Base-by-base conservation (phyloP, 2,797 vertebrate genomes). In the Halcyon badia region DNA sequence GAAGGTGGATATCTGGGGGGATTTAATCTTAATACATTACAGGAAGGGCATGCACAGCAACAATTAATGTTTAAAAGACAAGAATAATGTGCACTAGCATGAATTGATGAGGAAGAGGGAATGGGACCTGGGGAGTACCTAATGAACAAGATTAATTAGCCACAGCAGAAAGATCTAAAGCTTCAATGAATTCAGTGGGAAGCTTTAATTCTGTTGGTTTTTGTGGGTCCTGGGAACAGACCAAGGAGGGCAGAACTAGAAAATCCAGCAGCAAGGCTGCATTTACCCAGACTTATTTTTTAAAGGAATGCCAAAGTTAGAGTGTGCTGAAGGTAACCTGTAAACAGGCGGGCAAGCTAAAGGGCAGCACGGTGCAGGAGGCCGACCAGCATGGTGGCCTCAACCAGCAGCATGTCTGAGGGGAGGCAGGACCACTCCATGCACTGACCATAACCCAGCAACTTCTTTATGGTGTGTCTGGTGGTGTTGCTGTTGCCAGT, bases 61-160 rank as follows among this genome's bases (percentile, higher is more conserved):
- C 90, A 95, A 97, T 98, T 97, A 97, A 87, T 84, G 94, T 68
- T 92, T 94, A 83, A 96, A 97, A 90, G 73, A 89, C 62, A 92
- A 93, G 71, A 62, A 95, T 95, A 94, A 95, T 64, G 37, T 70
- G 60, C 30, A 39, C 57, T 90, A 65, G 82, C 90, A 97, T 14
- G 5, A 92, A 94, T 75, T 52, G 82, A 94, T 84, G 89, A 97
- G 89, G 54, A 82, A 95, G 69, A 95, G 25, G 48, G 46, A 94
- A 77, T 78, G 64, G 85, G 90, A 95, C 69, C 81, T 91, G 68
- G 86, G 64, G 86, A 96, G 46, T 66, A 76, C 24, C 89, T 95
- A 95, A 83, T 93, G 94, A 95, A 93, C 65, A 91, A 81, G 81
- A 95, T 95, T 82, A 94, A 96, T 88, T 79, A 96, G 72, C n/a